Evolutionary conservation across 2,797 vertebrate genomes (phyloP), one percentile per base, ranked within the genome.

Genomic region (Acipenser transmontanus): DNA sequence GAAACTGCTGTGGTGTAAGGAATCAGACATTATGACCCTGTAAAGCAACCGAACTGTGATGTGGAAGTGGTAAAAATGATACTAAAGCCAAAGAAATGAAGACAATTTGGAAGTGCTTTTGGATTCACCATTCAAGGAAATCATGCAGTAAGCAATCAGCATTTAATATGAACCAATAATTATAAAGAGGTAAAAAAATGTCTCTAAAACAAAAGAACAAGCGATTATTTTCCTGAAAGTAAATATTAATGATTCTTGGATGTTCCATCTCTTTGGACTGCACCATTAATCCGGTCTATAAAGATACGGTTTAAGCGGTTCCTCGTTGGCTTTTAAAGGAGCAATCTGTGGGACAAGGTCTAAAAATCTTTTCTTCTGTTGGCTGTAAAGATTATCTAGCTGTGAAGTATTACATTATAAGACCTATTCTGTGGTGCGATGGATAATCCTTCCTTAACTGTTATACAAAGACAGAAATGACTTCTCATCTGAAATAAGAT

Each of bases 381-480:
- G 67, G 49, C n/a, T 47, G 47, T 57, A 68, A 63, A 56, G 47
- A n/a, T 57, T 63, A 68, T 20, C 14, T 60, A 59, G 50, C 65
- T 67, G 66, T 61, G 49, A 68, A 64, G 51, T 49, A 50, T 49
- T 68, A 9, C 20, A 11, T 17, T 54, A 34, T 49, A 68, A 34
- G 13, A 59, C 51, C 52, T 59, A 10, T 14, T 59, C 14, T 49
- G 14, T 49, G 52, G 47, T 49, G 8, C 20, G 7, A 17, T 57
- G 63, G 73, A 67, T 71, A 71, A 75, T 71, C 48, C 66, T 50
- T 60, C 12, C 63, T 65, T 66, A 69, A 63, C 66, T 69, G 49
- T 62, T 51, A 65, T 12, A 59, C 49, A 50, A 57, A 12, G 62
- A 50, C 56, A 66, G 62, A 63, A 68, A 67, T 61, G 52, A 62